phyloP scores from a whole-genome alignment of 1,140 invertebrate species.

The Drosophila tropicalis region DNA sequence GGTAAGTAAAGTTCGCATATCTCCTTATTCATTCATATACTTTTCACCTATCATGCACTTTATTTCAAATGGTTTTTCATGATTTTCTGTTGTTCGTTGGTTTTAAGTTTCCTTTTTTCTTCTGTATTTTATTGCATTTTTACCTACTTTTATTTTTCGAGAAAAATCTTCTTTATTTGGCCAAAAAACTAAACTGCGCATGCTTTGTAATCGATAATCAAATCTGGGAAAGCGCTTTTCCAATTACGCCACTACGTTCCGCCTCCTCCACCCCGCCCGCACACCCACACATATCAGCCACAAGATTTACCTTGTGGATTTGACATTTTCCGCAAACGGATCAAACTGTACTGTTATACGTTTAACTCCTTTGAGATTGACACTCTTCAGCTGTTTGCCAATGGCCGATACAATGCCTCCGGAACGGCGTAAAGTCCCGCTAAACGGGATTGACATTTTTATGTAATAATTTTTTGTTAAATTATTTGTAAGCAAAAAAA shows the following conservation, averaged over 20 bases:
- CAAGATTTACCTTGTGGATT: conserved; percentile 87
- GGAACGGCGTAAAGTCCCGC: conserved; percentile 86
- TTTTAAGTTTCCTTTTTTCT: conserved; percentile 32
- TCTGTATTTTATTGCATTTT: conserved; percentile 21
- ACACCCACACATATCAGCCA: not conserved
- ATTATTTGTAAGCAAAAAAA: conserved; percentile 19
- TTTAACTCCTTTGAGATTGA: conserved; percentile 92
- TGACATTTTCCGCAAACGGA: conserved; percentile 90
- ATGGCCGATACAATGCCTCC: conserved; percentile 88
- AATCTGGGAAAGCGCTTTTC: conserved; percentile 69
- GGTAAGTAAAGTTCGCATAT: conserved; percentile 71
- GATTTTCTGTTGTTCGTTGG: conserved; percentile 4
- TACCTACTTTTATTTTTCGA: conserved; percentile 52
- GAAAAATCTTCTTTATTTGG: conserved; percentile 62
- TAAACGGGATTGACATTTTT: conserved; percentile 88
- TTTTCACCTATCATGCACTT: conserved; percentile 52
- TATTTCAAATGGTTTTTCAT: conserved; percentile 27
- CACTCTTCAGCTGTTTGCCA: conserved; percentile 86
- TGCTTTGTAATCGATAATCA: conserved; percentile 71
- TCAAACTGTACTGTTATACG: conserved; percentile 91
- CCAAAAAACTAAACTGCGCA: conserved; percentile 57
- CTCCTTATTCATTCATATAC: not conserved
- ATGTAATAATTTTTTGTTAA: conserved; percentile 19
- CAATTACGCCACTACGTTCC: conserved; percentile 25
- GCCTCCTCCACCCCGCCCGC: not conserved